Base-by-base conservation (phyloP, 2,888 invertebrate genomes). In the Adelognathus sp. region DNA sequence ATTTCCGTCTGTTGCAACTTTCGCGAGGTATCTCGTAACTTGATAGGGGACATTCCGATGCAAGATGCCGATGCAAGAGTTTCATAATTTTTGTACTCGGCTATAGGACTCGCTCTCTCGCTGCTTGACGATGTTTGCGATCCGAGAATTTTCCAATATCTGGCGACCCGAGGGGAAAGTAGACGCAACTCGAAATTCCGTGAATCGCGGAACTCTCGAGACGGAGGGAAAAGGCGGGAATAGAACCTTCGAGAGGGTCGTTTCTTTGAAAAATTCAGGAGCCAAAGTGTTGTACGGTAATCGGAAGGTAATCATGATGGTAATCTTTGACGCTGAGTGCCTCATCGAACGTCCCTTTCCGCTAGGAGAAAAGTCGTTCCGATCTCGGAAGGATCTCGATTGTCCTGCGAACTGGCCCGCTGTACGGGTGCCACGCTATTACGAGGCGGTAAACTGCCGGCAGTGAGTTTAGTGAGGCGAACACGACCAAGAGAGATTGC, bases 1-100 rank as follows among this genome's bases (percentile, higher is more conserved):
- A 81, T 79, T 77, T 54, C 61, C 64, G 66, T 76, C 44, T 39
- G 50, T 69, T 46, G 16, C 39, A 52, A 77, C 52, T 69, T 77
- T 73, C 69, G 24, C 7, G 27, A 50, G 58, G 64, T 16, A 69
- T 24, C 11, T 9, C 1, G 41, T 29, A 76, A 71, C 56, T 63
- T 27, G 56, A n/a, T 50, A 21, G 36, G 1, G 21, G 21, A 66
- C 16, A 60, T 66, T 60, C 27, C 3, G 6, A 5, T 4, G 24
- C 24, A 44, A 18, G 33, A 50, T 16, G n/a, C 39, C 6, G 60
- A 66, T 24, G 21, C 39, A 64, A 31, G 44, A 50, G 21, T 71
- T 60, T 66, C 31, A 31, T 11, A 4, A 60, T 33, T 50, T 16
- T 50, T 50, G 9, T 21, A 3, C 24, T 5, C n/a, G 18, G 24